phyloP scores from a whole-genome alignment of 2,888 invertebrate species.

The Ischnus inquisitorius region DNA sequence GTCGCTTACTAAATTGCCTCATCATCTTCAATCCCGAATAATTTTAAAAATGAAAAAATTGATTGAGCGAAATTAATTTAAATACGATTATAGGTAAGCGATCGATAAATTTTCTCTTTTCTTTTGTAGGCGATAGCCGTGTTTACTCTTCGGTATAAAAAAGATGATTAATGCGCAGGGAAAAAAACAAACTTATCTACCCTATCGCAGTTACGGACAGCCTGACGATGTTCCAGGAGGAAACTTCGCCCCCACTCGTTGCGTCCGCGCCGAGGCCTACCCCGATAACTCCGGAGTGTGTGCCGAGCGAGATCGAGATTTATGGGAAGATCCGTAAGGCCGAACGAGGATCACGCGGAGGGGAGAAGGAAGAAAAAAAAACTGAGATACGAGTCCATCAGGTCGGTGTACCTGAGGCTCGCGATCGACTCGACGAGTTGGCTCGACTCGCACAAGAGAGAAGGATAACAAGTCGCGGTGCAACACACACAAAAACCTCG shows the following conservation, averaged over 20 bases:
- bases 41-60: neutral
- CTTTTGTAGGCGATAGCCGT: neutral
- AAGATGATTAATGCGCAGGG: neutral
- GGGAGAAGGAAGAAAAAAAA: slow-evolving; percentile 19
- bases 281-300: slow-evolving; percentile 30
- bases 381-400: slow-evolving; percentile 50
- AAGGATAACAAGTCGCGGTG: neutral
- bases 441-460: slow-evolving; percentile 9
- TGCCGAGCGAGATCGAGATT: slow-evolving; percentile 42
- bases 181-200: neutral
- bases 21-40: neutral
- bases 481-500: slow-evolving; percentile 32
- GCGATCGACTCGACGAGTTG: slow-evolving; percentile 24
- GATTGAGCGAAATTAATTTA: neutral
- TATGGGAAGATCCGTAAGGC: slow-evolving; percentile 45
- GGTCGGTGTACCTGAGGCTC: slow-evolving; percentile 50
- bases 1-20: neutral
- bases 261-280: neutral
- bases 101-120: neutral
- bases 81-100: neutral
- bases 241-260: neutral
- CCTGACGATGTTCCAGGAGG: neutral
- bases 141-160: neutral
- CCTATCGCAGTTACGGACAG: neutral
- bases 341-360: slow-evolving; percentile 39